Conservation (phyloP, 1,140 invertebrate species). For the Drosophila lacteicornis region DNA sequence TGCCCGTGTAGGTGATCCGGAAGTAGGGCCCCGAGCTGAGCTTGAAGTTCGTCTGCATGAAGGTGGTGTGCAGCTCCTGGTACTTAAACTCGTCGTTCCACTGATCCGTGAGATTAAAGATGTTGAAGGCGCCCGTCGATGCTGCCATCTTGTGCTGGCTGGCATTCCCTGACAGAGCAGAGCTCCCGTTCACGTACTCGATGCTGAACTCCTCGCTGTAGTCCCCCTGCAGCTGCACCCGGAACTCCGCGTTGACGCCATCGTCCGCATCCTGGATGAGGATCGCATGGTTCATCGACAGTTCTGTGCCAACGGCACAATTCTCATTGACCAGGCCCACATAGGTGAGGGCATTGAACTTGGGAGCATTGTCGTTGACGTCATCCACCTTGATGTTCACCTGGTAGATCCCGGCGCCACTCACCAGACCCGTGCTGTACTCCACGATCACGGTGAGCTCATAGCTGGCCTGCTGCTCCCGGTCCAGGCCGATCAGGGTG, state of each 20-base stretch:
- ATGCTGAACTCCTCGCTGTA: conserved; percentile 92
- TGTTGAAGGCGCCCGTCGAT: conserved; percentile 61
- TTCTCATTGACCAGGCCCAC: conserved; percentile 93
- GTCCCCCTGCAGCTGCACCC: conserved; percentile 90
- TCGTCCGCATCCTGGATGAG: conserved; percentile 91
- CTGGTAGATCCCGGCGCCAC: conserved; percentile 90
- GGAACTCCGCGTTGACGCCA: conserved; percentile 91
- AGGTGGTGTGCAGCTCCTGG: conserved; percentile 76
- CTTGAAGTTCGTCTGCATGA: conserved; percentile 74
- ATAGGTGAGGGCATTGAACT: conserved; percentile 90
- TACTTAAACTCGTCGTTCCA: conserved; percentile 84
- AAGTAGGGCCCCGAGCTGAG: conserved; percentile 72
- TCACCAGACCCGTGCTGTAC: conserved; percentile 88
- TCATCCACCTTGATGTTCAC: conserved; percentile 93
- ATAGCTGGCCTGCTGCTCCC: conserved; percentile 90
- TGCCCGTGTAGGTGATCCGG: conserved; percentile 70
- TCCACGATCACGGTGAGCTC: conserved; percentile 92
- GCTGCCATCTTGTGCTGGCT: conserved; percentile 52
- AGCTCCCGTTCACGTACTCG: conserved; percentile 84
- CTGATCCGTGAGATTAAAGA: conserved; percentile 82
- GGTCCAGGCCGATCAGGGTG: conserved; percentile 90
- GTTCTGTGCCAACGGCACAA: conserved; percentile 89
- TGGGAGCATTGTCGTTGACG: conserved; percentile 95
- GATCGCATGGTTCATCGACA: conserved; percentile 89
- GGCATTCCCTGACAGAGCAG: conserved; percentile 18